phyloP scores from a whole-genome alignment of 2,888 invertebrate species.

The Heliconius aoede region DNA sequence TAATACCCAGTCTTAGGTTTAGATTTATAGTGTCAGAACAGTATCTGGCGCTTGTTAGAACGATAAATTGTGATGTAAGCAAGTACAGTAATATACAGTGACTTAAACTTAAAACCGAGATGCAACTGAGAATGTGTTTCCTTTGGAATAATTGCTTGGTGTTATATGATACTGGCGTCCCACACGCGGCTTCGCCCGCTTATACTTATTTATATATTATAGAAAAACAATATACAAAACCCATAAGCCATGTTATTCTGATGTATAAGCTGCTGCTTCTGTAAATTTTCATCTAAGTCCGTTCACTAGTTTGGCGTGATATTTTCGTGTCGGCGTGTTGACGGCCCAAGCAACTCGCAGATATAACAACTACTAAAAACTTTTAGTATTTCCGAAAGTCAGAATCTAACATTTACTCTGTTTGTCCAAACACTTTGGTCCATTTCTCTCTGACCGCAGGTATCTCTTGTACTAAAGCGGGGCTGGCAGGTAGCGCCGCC shows the following conservation, averaged over 20 bases:
- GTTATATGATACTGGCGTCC: not conserved
- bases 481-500: slow-evolving; percentile 50
- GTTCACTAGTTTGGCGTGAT: too few species aligned
- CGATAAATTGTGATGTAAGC: slow-evolving; percentile 49
- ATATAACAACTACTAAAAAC: not conserved
- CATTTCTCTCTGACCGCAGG: slow-evolving; percentile 49
- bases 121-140: slow-evolving; percentile 34
- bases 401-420: not conserved
- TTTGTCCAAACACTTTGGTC: slow-evolving; percentile 26
- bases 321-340: too few species aligned
- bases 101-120: slow-evolving; percentile 36
- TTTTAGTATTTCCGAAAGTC: not conserved
- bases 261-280: too few species aligned
- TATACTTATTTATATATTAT: too few species aligned
- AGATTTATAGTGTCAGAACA: slow-evolving; percentile 59
- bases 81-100: slow-evolving; percentile 25
- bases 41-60: slow-evolving; percentile 47
- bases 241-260: too few species aligned
- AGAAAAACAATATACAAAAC: too few species aligned
- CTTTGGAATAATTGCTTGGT: slow-evolving; percentile 29
- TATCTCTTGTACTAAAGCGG: slow-evolving; percentile 49
- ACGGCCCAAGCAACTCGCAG: not conserved
- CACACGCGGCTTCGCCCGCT: too few species aligned
- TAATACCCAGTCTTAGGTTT: slow-evolving; percentile 61
- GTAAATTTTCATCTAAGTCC: too few species aligned